Percentiles rank a stretch among this genome's conserved stretches.
Conservation (phyloP, 2,888 invertebrate genomes). For the Cenopis cana region DNA sequence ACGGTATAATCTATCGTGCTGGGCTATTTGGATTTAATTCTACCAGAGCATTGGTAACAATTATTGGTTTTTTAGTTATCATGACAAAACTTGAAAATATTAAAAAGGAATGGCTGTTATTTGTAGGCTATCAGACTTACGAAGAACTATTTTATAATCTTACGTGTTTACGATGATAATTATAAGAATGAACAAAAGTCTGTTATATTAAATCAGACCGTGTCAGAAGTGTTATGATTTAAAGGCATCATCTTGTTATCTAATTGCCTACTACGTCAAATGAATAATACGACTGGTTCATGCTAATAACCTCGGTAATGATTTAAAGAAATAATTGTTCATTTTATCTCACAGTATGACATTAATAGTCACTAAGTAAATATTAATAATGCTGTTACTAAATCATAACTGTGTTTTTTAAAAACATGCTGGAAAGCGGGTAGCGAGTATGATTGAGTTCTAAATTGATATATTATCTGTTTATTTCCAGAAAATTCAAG, state of each 20-base stretch:
- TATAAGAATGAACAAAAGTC: neutral
- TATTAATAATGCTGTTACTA: neutral
- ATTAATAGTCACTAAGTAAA: neutral
- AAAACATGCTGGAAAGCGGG: too few species aligned
- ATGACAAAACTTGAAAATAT: neutral
- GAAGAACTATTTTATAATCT: too few species aligned
- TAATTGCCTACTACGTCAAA: neutral
- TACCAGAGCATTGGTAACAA: too few species aligned
- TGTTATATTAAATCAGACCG: neutral
- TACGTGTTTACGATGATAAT: neutral
- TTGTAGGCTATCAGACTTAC: neutral
- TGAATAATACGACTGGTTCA: neutral
- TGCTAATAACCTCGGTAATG: neutral
- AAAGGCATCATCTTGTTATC: neutral
- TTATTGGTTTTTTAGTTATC: too few species aligned
- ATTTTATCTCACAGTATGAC: slow-evolving; percentile 17
- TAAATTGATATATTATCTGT: too few species aligned
- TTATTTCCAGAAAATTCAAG: too few species aligned
- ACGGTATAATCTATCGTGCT: too few species aligned
- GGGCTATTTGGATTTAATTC: too few species aligned
- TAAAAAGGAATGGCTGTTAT: neutral
- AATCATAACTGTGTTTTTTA: neutral
- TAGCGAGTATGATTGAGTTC: too few species aligned
- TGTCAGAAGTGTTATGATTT: neutral
- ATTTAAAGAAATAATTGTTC: slow-evolving; percentile 3